phyloP scores from a whole-genome alignment of 1,140 invertebrate species.

The Microplitis demolitor region DNA sequence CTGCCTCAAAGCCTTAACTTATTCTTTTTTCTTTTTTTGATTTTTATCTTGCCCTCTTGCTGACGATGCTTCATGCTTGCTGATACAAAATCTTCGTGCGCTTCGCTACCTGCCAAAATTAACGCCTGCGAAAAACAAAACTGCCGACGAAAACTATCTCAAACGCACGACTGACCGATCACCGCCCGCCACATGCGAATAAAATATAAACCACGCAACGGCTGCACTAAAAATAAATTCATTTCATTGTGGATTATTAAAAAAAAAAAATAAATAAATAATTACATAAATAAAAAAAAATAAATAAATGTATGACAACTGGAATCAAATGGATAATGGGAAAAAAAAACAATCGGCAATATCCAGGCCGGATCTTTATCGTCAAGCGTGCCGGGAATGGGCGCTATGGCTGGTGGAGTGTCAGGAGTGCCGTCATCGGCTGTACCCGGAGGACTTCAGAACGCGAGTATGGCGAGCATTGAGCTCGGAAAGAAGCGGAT shows the following conservation, averaged over 20 bases:
- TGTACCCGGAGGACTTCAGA: constrained; percentile 63
- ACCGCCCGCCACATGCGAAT: constrained; percentile 28
- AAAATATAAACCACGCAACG: constrained; percentile 30
- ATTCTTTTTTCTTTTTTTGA: constrained; percentile 62
- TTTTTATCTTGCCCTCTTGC: constrained; percentile 64
- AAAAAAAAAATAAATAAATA: constrained; percentile 20
- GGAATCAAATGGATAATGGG: constrained; percentile 12
- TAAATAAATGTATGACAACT: constrained; percentile 1
- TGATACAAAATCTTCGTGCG: constrained; percentile 60
- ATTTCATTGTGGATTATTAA: not conserved
- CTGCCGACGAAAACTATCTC: constrained; percentile 36
- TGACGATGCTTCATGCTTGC: constrained; percentile 65
- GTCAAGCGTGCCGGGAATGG: constrained; percentile 53
- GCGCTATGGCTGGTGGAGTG: constrained; percentile 56
- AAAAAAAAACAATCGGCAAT: constrained; percentile 33
- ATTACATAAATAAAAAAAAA: constrained; percentile 10
- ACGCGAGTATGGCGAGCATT: constrained; percentile 65
- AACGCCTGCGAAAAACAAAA: constrained; percentile 53
- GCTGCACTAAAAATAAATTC: constrained; percentile 30
- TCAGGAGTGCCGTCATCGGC: constrained; percentile 54
- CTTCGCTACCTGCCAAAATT: constrained; percentile 63
- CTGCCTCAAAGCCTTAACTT: constrained; percentile 57
- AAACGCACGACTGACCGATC: constrained; percentile 44
- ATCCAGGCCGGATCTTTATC: constrained; percentile 57
- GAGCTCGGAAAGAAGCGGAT: constrained; percentile 86